These are phyloP conservation scores for Drosophila cognata DNA, from an alignment of 2,888 invertebrate species.

Conservation along the genomic window DNA sequence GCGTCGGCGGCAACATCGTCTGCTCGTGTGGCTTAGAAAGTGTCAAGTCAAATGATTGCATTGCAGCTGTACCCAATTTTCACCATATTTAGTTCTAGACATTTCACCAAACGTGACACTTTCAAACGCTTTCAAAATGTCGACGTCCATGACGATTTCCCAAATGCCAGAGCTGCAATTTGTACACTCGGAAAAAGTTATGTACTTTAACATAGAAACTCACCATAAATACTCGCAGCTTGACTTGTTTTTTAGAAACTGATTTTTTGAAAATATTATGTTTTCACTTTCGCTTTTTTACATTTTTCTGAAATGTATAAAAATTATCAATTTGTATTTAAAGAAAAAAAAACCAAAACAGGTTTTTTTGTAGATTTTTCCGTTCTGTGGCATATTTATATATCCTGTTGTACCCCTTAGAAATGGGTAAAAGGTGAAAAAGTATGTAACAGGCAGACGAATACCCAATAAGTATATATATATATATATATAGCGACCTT, in stretches of 20 bases:
- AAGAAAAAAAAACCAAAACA: background rate
- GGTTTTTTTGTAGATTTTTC: background rate
- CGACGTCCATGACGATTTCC: constrained; percentile 57
- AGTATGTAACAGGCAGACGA: background rate
- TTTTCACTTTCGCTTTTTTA: background rate
- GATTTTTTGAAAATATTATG: background rate
- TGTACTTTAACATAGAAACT: background rate
- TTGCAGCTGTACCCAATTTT: constrained; percentile 74
- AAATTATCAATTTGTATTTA: background rate
- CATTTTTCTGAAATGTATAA: background rate
- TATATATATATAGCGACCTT: background rate
- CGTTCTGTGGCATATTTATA: background rate
- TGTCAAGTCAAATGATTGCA: constrained; percentile 77
- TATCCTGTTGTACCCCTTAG: background rate
- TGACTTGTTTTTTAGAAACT: background rate
- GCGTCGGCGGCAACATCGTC: constrained; percentile 16
- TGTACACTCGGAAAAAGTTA: constrained; percentile 1
- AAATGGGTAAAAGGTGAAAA: background rate
- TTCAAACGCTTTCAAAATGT: constrained; percentile 75
- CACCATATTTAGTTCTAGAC: constrained; percentile 79
- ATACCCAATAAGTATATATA: background rate
- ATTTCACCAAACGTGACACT: constrained; percentile 77
- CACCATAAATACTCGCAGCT: background rate
- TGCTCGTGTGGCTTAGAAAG: constrained; percentile 67
- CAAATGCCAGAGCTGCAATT: constrained; percentile 20